phyloP scores from a whole-genome alignment of 2,797 vertebrate genomes.

The Etheostoma perlongum region DNA sequence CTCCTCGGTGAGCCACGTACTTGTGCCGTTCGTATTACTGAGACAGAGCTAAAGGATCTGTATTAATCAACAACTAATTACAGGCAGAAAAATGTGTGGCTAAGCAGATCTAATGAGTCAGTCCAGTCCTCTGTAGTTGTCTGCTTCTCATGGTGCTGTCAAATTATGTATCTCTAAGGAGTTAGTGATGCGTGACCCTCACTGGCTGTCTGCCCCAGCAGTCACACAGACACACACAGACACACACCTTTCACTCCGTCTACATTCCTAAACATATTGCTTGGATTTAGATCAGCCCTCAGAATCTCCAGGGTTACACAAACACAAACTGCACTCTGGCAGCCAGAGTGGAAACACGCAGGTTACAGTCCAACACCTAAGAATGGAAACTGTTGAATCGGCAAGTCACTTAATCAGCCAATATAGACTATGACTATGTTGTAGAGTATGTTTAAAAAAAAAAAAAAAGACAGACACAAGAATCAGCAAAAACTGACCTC shows the following conservation, averaged over 20 bases:
- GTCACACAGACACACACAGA: background rate
- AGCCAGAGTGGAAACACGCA: conserved; percentile 30
- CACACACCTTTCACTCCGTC: conserved; percentile 30
- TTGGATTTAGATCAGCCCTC: conserved; percentile 60
- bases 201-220: conserved; percentile 38
- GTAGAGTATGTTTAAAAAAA: background rate
- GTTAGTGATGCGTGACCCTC: conserved; percentile 55
- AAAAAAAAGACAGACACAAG: background rate
- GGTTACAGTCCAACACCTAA: conserved; percentile 20
- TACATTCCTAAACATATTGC: conserved; percentile 79
- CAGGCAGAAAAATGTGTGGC: conserved; percentile 62
- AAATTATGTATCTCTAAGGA: conserved; percentile 67
- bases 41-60: conserved; percentile 58
- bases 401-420: conserved; percentile 11
- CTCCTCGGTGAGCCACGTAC: conserved; percentile 13
- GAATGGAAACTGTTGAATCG: conserved; percentile 18
- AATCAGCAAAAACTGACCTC: conserved; percentile 18
- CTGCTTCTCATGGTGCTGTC: conserved; percentile 51
- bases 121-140: conserved; percentile 42
- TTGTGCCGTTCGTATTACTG: conserved; percentile 48
- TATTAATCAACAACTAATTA: conserved; percentile 76
- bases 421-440: background rate
- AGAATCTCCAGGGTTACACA: conserved; percentile 48
- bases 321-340: conserved; percentile 27
- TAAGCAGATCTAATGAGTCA: conserved; percentile 74